Percentiles rank a stretch among this genome's conserved stretches.
phyloP scores from a whole-genome alignment of 2,888 invertebrate species.

The Sesamia inferens region DNA sequence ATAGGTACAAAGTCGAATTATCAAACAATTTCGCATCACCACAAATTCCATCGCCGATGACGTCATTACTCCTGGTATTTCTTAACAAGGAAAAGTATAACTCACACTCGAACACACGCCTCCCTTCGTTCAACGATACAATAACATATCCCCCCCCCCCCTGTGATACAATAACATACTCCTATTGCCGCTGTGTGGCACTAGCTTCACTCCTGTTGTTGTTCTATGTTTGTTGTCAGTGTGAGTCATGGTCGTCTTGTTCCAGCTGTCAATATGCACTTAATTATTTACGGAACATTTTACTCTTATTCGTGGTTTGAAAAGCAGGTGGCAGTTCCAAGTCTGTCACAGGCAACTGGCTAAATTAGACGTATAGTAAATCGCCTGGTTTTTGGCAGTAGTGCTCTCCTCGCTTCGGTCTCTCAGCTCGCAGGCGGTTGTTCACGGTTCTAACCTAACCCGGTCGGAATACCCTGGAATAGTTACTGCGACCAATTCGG shows the following conservation, averaged over 20 bases:
- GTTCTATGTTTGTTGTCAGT: background rate
- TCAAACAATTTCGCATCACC: background rate
- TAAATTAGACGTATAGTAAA: no score
- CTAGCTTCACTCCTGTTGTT: slow-evolving; percentile 8
- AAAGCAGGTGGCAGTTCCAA: background rate
- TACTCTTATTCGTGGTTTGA: background rate
- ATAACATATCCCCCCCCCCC: no score
- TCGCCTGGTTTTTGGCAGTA: no score
- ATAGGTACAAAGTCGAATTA: background rate
- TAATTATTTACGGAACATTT: background rate
- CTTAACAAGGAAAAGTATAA: slow-evolving; percentile 12
- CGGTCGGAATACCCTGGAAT: no score
- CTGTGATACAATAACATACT: slow-evolving; percentile 12
- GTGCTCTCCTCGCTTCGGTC: no score
- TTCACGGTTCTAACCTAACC: no score
- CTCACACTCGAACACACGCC: background rate
- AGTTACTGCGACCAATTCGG: no score
- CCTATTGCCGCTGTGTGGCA: background rate
- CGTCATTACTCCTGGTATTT: slow-evolving; percentile 3
- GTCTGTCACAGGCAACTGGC: no score
- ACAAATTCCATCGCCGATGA: slow-evolving; percentile 1
- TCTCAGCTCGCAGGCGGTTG: no score
- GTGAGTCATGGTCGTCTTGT: slow-evolving; percentile 31
- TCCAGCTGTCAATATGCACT: background rate
- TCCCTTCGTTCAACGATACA: background rate